Evolutionary conservation across 92 coral and sea anemone species (phyloP).

Genomic region (Epizoanthus illoricatus): DNA sequence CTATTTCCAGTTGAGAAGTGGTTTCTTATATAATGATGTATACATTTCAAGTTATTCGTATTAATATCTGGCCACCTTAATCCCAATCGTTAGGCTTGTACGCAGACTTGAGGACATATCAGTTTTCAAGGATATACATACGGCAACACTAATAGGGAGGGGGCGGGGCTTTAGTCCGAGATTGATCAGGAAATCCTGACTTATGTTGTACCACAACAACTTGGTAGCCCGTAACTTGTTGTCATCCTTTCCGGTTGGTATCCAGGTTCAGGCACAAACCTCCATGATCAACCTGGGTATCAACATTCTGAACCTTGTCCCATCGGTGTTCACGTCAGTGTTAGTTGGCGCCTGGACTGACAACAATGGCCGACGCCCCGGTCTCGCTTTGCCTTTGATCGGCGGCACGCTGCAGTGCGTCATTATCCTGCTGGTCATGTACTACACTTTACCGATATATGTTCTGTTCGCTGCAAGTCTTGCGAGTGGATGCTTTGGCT

Average conservation of each 20-base stretch:
- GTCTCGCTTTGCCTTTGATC: not conserved
- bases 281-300: constrained; percentile 8
- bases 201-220: not conserved
- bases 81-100: too few relatives aligned
- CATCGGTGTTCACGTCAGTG: constrained; percentile 1
- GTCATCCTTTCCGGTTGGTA: not conserved
- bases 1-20: too few relatives aligned
- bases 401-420: constrained; percentile 5
- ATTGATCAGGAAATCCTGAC: not conserved
- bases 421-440: constrained; percentile 4
- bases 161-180: not conserved
- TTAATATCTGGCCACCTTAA: too few relatives aligned
- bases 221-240: too few relatives aligned
- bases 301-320: not conserved
- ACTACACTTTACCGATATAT: not conserved
- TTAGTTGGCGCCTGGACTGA: constrained; percentile 5
- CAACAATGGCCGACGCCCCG: constrained; percentile 9
- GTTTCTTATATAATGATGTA: too few relatives aligned
- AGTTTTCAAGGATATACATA: too few relatives aligned
- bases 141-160: too few relatives aligned
- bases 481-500: not conserved
- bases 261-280: constrained; percentile 23
- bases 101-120: too few relatives aligned
- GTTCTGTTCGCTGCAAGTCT: constrained; percentile 13
- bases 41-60: too few relatives aligned